phyloP scores from a whole-genome alignment of 2,113 vertebrate species.

The Rhegmatorhina hoffmannsi region DNA sequence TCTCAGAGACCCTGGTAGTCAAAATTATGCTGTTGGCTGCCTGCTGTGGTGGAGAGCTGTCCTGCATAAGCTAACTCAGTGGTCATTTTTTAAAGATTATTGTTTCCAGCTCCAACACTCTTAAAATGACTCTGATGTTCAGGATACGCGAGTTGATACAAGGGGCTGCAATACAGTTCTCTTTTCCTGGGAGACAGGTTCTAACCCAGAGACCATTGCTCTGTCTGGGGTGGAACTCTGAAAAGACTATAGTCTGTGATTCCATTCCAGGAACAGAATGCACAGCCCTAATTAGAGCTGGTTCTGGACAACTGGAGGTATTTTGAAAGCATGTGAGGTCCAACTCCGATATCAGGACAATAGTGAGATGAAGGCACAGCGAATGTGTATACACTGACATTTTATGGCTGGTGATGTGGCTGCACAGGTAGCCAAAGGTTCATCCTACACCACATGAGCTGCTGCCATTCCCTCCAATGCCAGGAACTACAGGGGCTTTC shows the following conservation, averaged over 20 bases:
- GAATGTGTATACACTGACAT: rapidly evolving
- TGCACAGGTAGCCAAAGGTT: neutral
- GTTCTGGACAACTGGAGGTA: neutral
- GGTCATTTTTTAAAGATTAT: neutral
- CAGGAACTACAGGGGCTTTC: neutral
- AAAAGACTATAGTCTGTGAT: neutral
- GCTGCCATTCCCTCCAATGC: neutral
- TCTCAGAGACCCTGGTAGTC: neutral
- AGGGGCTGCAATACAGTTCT: neutral
- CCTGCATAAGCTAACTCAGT: neutral
- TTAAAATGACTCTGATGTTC: neutral
- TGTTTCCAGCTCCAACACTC: neutral
- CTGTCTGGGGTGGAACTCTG: rapidly evolving
- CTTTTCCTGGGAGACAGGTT: neutral
- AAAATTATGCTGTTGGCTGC: neutral
- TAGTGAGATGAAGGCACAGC: neutral
- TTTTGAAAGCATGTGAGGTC: neutral
- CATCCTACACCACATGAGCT: neutral
- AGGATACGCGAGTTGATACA: neutral
- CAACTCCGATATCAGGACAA: rapidly evolving
- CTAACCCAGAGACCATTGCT: neutral
- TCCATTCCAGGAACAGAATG: neutral
- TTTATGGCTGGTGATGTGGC: rapidly evolving
- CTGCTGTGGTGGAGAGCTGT: neutral
- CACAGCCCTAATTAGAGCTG: neutral